A percentile compares a stretch with the other conserved stretches of the same genome.
These are phyloP conservation scores for Drosophila koepferae DNA, from an alignment of 2,888 invertebrate species.

Conservation along the genomic window DNA sequence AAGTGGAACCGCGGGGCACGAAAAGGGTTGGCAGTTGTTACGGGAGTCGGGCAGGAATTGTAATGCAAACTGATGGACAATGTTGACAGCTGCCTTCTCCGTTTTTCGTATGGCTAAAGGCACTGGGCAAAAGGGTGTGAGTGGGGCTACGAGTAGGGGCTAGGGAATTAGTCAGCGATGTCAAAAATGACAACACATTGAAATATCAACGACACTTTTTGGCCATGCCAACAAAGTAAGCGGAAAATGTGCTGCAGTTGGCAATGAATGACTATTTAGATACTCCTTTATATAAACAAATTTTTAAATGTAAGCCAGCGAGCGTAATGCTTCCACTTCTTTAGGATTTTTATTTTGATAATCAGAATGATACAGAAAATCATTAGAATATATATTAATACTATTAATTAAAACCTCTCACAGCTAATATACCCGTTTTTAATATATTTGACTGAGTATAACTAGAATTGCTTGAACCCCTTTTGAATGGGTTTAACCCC, in stretches of 20 bases:
- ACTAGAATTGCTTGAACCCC: constrained; percentile 57
- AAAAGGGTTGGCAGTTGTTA: constrained; percentile 64
- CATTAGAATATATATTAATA: not conserved
- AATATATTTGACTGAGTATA: not conserved
- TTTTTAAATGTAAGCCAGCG: no score
- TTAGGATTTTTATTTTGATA: not conserved
- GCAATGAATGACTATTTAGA: not conserved
- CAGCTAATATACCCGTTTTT: not conserved
- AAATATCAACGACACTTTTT: constrained; percentile 61
- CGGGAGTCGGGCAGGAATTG: constrained; percentile 53
- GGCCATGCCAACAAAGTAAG: constrained; percentile 64
- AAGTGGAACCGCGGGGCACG: constrained; percentile 71
- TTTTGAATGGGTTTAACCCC: constrained; percentile 31
- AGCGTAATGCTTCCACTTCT: no score
- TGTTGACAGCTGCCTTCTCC: constrained; percentile 71
- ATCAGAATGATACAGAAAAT: not conserved
- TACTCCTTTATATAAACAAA: not conserved
- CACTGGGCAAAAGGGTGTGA: not conserved
- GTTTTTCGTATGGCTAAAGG: not conserved
- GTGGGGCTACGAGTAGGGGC: constrained; percentile 5
- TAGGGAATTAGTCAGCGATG: constrained; percentile 72
- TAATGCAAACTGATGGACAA: constrained; percentile 60
- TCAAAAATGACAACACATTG: constrained; percentile 72
- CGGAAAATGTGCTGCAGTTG: constrained; percentile 21
- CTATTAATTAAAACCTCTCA: not conserved